phyloP scores from a whole-genome alignment of 1,140 invertebrate species.

The Choristoneura fumiferana region DNA sequence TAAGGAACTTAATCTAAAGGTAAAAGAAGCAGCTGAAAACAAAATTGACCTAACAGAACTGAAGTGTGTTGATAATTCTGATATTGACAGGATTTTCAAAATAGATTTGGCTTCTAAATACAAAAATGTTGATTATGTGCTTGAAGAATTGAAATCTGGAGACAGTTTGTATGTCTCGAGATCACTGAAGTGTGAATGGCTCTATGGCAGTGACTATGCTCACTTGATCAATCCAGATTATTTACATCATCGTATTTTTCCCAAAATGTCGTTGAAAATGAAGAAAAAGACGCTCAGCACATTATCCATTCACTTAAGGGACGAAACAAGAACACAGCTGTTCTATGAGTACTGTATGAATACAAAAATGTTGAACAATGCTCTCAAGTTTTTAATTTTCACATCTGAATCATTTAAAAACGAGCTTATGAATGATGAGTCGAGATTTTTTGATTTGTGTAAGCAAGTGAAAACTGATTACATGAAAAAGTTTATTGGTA shows the following conservation, averaged over 20 bases:
- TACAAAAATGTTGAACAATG: constrained; percentile 23
- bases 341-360: constrained; percentile 36
- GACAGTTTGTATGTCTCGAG: constrained; percentile 38
- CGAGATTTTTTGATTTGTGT: background rate
- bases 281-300: constrained; percentile 29
- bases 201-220: constrained; percentile 31
- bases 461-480: background rate
- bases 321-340: constrained; percentile 22
- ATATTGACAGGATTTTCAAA: constrained; percentile 41
- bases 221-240: constrained; percentile 32
- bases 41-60: constrained; percentile 26
- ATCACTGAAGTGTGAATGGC: constrained; percentile 37
- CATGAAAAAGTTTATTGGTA: background rate
- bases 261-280: constrained; percentile 37
- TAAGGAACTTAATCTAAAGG: constrained; percentile 34
- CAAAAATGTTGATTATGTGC: constrained; percentile 37
- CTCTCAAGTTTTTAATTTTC: constrained; percentile 33
- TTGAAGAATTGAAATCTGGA: constrained; percentile 38
- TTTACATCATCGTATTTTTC: constrained; percentile 35
- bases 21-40: constrained; percentile 29
- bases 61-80: constrained; percentile 25
- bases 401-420: constrained; percentile 5
- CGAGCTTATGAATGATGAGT: background rate
- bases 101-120: constrained; percentile 42
- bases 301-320: constrained; percentile 33